A percentile compares a stretch with the other conserved stretches of the same genome.
Conservation (phyloP, 2,888 invertebrate genomes). For the Chaetoderma sp. region DNA sequence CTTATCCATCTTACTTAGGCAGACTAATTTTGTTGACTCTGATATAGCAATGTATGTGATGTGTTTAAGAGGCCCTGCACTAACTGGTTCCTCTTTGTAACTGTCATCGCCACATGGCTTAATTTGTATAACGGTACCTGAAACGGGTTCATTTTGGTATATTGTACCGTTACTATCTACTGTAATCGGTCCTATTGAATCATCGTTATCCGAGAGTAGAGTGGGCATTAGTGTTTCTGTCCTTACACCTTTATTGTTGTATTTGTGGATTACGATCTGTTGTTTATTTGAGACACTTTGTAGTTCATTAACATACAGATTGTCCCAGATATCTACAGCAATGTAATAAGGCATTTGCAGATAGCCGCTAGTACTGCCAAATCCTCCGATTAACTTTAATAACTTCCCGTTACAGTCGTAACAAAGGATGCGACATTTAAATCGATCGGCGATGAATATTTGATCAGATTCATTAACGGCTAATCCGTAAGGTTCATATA, state of each 20-base stretch:
- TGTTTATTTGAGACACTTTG: background rate
- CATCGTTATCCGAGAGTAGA: background rate
- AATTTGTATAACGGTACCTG: too few species aligned
- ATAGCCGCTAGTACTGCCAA: conserved; percentile 12
- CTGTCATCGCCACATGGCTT: too few species aligned
- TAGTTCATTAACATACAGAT: conserved; percentile 20
- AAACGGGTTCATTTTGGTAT: background rate
- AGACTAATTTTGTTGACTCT: too few species aligned
- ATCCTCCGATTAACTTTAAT: conserved; percentile 21
- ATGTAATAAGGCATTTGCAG: conserved; percentile 23
- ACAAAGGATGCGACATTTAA: conserved; percentile 32
- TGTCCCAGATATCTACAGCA: background rate
- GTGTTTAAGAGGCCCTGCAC: too few species aligned
- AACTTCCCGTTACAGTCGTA: conserved; percentile 25
- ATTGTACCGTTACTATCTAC: background rate
- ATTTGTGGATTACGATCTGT: conserved; percentile 1
- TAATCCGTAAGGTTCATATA: conserved; percentile 31
- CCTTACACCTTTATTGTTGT: conserved; percentile 1
- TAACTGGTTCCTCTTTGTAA: too few species aligned
- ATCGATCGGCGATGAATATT: conserved; percentile 28
- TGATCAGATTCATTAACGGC: conserved; percentile 25
- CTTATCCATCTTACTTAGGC: too few species aligned
- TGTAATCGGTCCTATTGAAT: background rate
- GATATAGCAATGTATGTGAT: too few species aligned
- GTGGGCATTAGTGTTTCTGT: background rate